Evolutionary conservation across 2,113 vertebrate species (phyloP), one percentile per base, ranked within the genome.

Genomic region (Amblyornis subalaris): DNA sequence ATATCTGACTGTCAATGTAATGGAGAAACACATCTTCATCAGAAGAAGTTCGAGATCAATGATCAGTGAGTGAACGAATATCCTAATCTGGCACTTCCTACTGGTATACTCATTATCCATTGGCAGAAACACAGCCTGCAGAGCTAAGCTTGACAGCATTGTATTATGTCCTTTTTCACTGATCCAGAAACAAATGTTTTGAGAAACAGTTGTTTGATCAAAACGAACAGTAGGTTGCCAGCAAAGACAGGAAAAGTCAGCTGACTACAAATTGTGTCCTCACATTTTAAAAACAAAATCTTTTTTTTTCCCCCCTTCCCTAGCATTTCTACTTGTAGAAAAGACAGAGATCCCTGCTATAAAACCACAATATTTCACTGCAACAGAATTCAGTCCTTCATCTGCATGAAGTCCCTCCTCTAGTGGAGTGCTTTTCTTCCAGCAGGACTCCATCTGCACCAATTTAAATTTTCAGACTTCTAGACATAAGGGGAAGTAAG

Each of bases 391-490:
- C 14, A 71, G 53, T 57, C 28, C 35, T 89, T 70, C 38, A 58
- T 54, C 69, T 90, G 74, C 53, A 70, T 0, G 0, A 84, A 13
- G 9, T 3, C 19, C 12, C 5, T 57, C 18, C 42, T 44, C 26
- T n/a, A 77, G 17, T 53, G 29, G n/a, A 87, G n/a, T 65, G 42
- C 70, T 38, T 94, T 85, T 65, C 78, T 71, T 90, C 54, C 81
- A 73, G 58, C 73, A 89, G 77, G 62, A 91, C 73, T 94, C 79
- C 71, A 85, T 85, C 81, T 89, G 66, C 24, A 89, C 54, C 50
- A 85, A 47, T 70, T 89, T 88, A 79, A 89, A 82, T 40, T 36
- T 91, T 94, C 74, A 93, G 81, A 85, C 87, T 93, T 89, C 54
- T 88, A 85, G 62, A 89, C 67, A 33, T 51, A 82, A 89, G 35